Percentiles rank a stretch among this genome's conserved stretches.
These are phyloP conservation scores for Coreoperca whiteheadi DNA, from an alignment of 2,113 vertebrate species.

Conservation along the genomic window DNA sequence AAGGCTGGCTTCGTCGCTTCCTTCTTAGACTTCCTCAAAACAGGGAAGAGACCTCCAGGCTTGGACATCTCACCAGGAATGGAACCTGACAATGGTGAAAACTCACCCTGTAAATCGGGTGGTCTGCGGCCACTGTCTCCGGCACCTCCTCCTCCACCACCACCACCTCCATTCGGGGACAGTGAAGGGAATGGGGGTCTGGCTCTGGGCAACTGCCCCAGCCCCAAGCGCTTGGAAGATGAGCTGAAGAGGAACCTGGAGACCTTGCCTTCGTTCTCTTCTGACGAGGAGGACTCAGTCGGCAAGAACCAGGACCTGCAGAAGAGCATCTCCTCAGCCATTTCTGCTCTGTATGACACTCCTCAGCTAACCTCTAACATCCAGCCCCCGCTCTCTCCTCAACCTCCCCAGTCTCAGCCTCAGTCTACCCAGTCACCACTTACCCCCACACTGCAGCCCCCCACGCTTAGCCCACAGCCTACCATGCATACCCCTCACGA, in stretches of 20 bases:
- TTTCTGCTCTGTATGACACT: constrained; percentile 93
- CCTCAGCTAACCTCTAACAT: constrained; percentile 84
- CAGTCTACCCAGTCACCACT: constrained; percentile 69
- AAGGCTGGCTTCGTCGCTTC: constrained; percentile 95
- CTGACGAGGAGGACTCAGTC: constrained; percentile 93
- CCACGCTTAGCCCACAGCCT: constrained; percentile 77
- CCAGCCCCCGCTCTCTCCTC: constrained; percentile 64
- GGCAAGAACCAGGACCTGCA: constrained; percentile 96
- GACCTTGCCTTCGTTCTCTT: constrained; percentile 93
- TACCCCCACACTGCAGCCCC: constrained; percentile 71
- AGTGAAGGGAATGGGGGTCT: constrained; percentile 87
- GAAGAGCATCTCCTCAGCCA: constrained; percentile 95
- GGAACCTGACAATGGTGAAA: constrained; percentile 79
- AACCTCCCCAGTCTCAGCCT: constrained; percentile 71
- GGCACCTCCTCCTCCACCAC: constrained; percentile 75
- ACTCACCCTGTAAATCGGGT: constrained; percentile 80
- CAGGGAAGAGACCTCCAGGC: constrained; percentile 89
- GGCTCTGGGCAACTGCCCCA: constrained; percentile 89
- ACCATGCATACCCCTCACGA: constrained; percentile 68
- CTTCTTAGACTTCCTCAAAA: constrained; percentile 94
- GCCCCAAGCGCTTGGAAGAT: constrained; percentile 91
- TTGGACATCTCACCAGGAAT: constrained; percentile 83
- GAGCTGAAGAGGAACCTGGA: constrained; percentile 94
- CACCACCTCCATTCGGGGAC: constrained; percentile 78
- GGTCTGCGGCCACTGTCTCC: constrained; percentile 80